A percentile compares a stretch with the other conserved stretches of the same genome.
phyloP scores from a whole-genome alignment of 2,888 invertebrate genomes.

The Apamea monoglypha region DNA sequence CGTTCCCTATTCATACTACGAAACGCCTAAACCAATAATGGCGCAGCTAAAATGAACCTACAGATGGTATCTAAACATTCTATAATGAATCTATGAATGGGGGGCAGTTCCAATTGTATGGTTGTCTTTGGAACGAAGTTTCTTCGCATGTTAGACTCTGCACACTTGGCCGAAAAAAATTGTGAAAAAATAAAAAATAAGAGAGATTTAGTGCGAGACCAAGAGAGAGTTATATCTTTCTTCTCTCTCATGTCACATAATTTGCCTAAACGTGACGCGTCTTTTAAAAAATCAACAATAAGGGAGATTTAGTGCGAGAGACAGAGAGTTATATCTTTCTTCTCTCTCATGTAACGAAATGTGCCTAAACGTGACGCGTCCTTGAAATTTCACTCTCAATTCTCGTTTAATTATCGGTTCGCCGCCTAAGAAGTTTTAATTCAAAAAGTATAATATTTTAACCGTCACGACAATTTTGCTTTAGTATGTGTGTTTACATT shows the following conservation, averaged over 20 bases:
- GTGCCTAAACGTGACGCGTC: background rate
- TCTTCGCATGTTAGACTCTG: background rate
- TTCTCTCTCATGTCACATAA: background rate
- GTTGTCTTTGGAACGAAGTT: background rate
- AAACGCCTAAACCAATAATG: constrained; percentile 49
- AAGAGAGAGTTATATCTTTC: background rate
- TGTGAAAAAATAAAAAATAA: background rate
- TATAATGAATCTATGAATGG: constrained; percentile 58
- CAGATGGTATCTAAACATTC: constrained; percentile 53
- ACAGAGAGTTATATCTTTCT: background rate
- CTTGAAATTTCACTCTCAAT: background rate
- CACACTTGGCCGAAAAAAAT: background rate
- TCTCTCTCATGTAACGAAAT: background rate
- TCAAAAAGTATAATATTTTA: no score
- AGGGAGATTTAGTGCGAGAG: background rate
- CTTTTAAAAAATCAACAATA: background rate
- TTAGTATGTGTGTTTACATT: background rate
- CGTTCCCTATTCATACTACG: constrained; percentile 29
- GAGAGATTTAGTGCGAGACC: background rate
- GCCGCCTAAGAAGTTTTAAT: background rate
- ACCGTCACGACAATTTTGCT: background rate
- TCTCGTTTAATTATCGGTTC: background rate
- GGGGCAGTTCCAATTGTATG: constrained; percentile 35
- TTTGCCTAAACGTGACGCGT: background rate
- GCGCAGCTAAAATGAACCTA: constrained; percentile 48